These are phyloP conservation scores for Drosophila eohydei DNA, from an alignment of 2,888 invertebrate species.

Conservation along the genomic window DNA sequence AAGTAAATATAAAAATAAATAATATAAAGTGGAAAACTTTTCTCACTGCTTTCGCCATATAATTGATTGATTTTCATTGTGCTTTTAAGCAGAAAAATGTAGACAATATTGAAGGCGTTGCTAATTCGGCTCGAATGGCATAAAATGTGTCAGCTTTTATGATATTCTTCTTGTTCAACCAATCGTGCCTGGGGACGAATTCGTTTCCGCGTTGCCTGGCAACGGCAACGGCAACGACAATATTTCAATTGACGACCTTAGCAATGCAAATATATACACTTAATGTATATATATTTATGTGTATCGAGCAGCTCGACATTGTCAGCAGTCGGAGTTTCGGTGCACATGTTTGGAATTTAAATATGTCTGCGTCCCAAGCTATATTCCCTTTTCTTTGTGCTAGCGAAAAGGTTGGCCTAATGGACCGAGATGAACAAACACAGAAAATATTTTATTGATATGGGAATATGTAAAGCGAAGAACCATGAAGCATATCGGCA, in stretches of 20 bases:
- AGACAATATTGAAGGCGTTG: slow-evolving; percentile 26
- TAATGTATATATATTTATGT: slow-evolving; percentile 12
- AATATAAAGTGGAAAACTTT: slow-evolving; percentile 13
- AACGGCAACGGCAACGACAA: slow-evolving; percentile 8
- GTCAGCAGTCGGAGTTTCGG: neutral
- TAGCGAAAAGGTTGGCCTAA: slow-evolving; percentile 2
- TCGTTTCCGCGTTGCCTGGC: slow-evolving; percentile 5
- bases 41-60: slow-evolving; percentile 1
- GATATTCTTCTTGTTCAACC: slow-evolving; percentile 37
- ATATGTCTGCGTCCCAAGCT: slow-evolving; percentile 7
- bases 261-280: slow-evolving; percentile 24
- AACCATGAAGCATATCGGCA: slow-evolving; percentile 8
- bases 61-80: slow-evolving; percentile 43
- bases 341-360: slow-evolving; percentile 19
- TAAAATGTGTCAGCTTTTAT: slow-evolving; percentile 40
- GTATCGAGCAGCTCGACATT: slow-evolving; percentile 1
- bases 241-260: slow-evolving; percentile 21
- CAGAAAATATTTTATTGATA: slow-evolving; percentile 17
- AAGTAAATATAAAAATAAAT: neutral
- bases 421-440: slow-evolving; percentile 4
- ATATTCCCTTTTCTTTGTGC: neutral
- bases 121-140: slow-evolving; percentile 19
- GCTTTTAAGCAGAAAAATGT: slow-evolving; percentile 32
- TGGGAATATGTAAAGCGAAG: slow-evolving; percentile 1
- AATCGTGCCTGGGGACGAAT: slow-evolving; percentile 18